Base-by-base conservation (phyloP, 2,113 vertebrate genomes). In the Amphiprion percula region DNA sequence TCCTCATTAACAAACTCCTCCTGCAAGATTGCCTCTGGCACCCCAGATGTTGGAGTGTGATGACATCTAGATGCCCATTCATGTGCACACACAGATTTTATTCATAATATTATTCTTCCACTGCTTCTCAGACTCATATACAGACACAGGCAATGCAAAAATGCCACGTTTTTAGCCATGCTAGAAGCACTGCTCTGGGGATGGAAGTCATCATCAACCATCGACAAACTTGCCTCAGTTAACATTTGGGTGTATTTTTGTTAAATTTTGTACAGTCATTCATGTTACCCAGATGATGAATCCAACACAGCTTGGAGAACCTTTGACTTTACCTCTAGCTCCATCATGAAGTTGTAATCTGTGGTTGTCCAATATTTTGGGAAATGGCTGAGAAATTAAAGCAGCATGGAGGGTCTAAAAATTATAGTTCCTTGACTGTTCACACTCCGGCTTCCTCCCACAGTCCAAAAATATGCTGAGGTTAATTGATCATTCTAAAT, bases 31-130 rank as follows among this genome's bases (percentile, higher is more conserved):
- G 60, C 85, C 68, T 68, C 47, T 68, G 79, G 69, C 53, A 10
- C 2, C 10, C 54, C 90, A 85, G 75, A 86, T 85, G 77, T 74
- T 55, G 50, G 72, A 72, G 33, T 44, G 37, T 5, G 26, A 72
- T 52, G 11, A 26, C 44, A 6, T 49, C 16, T 26, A 41, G 60
- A 46, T 60, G 37, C 54, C 26, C 54, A 26, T 71, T 78, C 59
- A 87, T 60, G 53, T 68, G 50, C 17, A 24, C 26, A 44, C 47
- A 33, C 3, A 37, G 8, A 33, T 41, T 19, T 14, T 28, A 33
- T 37, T 68, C 39, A 39, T 37, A 1, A 15, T 50, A 17, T 9
- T 2, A 30, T 41, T 56, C 15, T 21, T 30, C 17, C 10, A 7
- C 12, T 64, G 67, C 23, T 14, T 55, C 12, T 15, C 14, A 26